Conservation (phyloP, 2,113 vertebrate genomes). For the Orcinus orca region DNA sequence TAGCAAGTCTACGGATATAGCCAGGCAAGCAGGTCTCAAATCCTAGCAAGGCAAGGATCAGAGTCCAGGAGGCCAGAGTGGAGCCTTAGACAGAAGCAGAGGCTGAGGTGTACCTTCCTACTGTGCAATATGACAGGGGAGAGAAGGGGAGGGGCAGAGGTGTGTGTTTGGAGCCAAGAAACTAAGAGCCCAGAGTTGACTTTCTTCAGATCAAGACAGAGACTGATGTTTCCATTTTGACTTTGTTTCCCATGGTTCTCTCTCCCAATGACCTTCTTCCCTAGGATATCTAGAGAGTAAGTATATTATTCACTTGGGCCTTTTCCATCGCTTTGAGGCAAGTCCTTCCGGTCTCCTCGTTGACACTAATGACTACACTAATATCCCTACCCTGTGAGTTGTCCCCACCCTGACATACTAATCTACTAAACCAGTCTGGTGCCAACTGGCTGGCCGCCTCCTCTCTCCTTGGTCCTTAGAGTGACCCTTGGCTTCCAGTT, state of each 20-base stretch:
- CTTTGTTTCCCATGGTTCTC: slow-evolving; percentile 75
- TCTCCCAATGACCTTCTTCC: slow-evolving; percentile 73
- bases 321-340: slow-evolving; percentile 70
- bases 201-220: not conserved
- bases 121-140: fast-evolving
- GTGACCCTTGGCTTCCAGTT: slow-evolving; percentile 51
- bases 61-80: not conserved
- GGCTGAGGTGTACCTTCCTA: not conserved
- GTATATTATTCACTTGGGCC: slow-evolving; percentile 75
- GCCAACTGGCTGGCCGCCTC: slow-evolving; percentile 7
- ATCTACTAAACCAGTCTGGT: slow-evolving; percentile 57
- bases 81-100: not conserved
- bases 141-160: not conserved
- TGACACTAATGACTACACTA: slow-evolving; percentile 60
- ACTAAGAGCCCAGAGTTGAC: not conserved
- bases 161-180: not conserved
- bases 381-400: slow-evolving; percentile 37
- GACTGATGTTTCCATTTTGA: slow-evolving; percentile 64
- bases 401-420: slow-evolving; percentile 54
- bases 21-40: not conserved
- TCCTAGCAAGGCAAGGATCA: not conserved
- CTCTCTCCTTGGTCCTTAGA: slow-evolving; percentile 22
- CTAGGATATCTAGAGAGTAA: slow-evolving; percentile 85
- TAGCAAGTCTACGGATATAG: not conserved
- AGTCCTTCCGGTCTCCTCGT: slow-evolving; percentile 64